Conservation (phyloP, 2,797 vertebrate genomes). For the Urosaurus nigricauda region DNA sequence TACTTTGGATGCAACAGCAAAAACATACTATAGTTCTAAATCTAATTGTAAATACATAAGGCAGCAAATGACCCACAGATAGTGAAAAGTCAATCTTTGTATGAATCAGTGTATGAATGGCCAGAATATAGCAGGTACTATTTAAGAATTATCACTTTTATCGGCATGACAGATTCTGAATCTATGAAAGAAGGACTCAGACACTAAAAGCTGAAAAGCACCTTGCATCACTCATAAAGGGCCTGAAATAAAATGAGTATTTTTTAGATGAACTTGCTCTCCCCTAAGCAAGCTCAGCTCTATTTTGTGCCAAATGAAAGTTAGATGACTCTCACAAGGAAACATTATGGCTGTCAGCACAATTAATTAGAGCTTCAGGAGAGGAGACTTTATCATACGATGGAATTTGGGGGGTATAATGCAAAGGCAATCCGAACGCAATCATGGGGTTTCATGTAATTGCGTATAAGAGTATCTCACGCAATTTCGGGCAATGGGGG, state of each 20-base stretch:
- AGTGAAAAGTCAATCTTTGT: neutral
- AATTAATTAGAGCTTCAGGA: conserved; percentile 75
- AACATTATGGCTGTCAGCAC: conserved; percentile 71
- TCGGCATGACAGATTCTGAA: neutral
- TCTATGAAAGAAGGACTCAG: conserved; percentile 19
- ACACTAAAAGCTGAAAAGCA: conserved; percentile 32
- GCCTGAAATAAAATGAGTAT: conserved; percentile 67
- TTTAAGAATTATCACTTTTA: neutral
- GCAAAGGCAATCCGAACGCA: no score
- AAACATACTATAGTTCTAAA: neutral
- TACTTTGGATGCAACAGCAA: neutral
- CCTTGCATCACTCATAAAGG: conserved; percentile 64
- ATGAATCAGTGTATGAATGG: accelerated
- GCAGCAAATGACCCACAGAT: neutral
- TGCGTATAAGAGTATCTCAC: no score
- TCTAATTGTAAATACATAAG: neutral
- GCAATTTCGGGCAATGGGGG: no score
- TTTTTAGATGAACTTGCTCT: conserved; percentile 62
- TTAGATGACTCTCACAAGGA: conserved; percentile 73
- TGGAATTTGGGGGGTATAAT: no score
- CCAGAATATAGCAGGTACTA: neutral
- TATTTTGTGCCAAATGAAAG: conserved; percentile 73
- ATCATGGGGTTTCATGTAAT: no score
- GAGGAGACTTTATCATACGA: no score
- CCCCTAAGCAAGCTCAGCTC: conserved; percentile 69